Base-by-base conservation (phyloP, 2,113 vertebrate species). In the Tretioscincus oriximinensis region DNA sequence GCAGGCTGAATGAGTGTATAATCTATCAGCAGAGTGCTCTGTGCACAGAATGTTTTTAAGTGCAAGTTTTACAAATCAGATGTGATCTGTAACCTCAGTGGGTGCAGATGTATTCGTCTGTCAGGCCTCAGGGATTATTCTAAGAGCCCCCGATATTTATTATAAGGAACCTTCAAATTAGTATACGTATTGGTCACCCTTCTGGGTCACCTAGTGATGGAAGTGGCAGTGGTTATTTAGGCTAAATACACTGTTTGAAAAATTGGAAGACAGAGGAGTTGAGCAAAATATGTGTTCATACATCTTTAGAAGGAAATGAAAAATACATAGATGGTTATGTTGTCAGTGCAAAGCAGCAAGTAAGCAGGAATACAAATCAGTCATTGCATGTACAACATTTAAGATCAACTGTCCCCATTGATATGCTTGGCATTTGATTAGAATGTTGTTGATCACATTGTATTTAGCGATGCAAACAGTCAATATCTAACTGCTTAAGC, bases 401-500 rank as follows among this genome's bases (percentile, higher is more conserved):
- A 64, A 9, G 0, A 0, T 78, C 10, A 20, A 70, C 35, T 68
- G 7, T 51, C 24, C 49, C 26, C 51, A 49, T 26, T 49, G 49
- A n/a, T 24, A 81, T 72, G 81, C 29, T 11, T 77, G 41, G 41
- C 10, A 45, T 5, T 61, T 51, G 9, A 49, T 1, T n/a, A 84
- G 77, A 71, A 49, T 83, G 47, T 35, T 65, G 60, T n/a, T 81
- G 84, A 67, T 73, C 63, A 26, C 70, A 21, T 54, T 60, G 31
- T 28, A 9, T 77, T 69, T 69, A 76, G 26, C 8, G 63, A 72
- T 80, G 60, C 49, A 35, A 47, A 20, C 74, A 80, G 26, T n/a
- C 41, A 0, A 2, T 1, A 76, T 8, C 70, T 16, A 72, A 24
- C 73, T 67, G 35, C 35, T 70, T 77, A 20, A 80, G 31, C 63